phyloP scores from a whole-genome alignment of 2,888 invertebrate genomes.

The Scaptomyza reducta region DNA sequence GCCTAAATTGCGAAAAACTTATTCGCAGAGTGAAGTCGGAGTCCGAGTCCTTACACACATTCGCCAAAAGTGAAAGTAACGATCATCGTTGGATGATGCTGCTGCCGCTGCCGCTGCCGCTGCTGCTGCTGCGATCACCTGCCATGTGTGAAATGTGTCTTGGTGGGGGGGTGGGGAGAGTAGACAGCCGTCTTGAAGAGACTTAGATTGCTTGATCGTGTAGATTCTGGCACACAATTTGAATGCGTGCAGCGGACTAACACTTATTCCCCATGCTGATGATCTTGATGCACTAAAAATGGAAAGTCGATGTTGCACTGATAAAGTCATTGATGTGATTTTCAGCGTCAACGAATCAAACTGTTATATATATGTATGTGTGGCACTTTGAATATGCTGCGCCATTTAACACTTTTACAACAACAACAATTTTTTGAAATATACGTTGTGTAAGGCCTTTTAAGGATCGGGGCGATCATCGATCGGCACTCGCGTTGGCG shows the following conservation, averaged over 20 bases:
- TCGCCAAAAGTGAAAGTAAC: conserved; percentile 60
- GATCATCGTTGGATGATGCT: conserved; percentile 39
- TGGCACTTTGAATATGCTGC: conserved; percentile 48
- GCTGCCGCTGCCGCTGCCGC: conserved; percentile 18
- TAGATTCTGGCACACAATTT: conserved; percentile 16
- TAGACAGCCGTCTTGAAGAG: conserved; percentile 2
- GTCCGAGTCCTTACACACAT: conserved; percentile 52
- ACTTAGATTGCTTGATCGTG: conserved; percentile 22
- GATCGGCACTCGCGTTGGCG: conserved; percentile 38
- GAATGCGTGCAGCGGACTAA: conserved; percentile 17
- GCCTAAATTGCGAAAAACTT: conserved; percentile 59
- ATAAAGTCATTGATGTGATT: conserved; percentile 59
- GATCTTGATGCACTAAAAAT: conserved; percentile 19
- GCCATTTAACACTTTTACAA: conserved; percentile 70
- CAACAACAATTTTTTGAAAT: conserved; percentile 46
- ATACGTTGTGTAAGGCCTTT: conserved; percentile 61
- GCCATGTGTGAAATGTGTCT: conserved; percentile 58
- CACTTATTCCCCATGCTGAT: background rate
- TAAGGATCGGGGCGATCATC: conserved; percentile 57
- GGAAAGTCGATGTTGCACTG: conserved; percentile 53
- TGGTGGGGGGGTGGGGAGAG: conserved; percentile 29
- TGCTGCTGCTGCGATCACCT: conserved; percentile 42
- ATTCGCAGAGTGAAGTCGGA: conserved; percentile 4
- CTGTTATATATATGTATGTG: too few relatives aligned
- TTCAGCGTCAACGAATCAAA: conserved; percentile 32